Evolutionary conservation across 2,888 invertebrate species (phyloP).

Genomic region (Tetragonisca angustula): DNA sequence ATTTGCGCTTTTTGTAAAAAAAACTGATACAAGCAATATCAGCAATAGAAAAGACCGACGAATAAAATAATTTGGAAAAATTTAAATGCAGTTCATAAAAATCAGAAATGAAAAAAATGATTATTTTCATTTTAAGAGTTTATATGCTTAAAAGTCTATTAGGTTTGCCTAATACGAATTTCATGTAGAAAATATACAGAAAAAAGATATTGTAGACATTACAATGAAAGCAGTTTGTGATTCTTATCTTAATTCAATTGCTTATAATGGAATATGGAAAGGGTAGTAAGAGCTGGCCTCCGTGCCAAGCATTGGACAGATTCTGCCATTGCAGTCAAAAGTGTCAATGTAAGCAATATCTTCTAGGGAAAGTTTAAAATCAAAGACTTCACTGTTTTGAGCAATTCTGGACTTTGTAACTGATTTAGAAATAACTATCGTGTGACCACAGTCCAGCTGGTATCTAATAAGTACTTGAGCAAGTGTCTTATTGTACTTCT

Average conservation of each 20-base stretch:
- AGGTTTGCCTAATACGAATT: not conserved
- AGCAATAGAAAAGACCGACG: too few relatives aligned
- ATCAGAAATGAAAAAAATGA: too few relatives aligned
- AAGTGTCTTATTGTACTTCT: constrained; percentile 88
- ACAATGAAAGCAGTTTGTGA: constrained; percentile 2
- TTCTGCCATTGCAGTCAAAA: constrained; percentile 90
- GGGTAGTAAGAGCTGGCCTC: constrained; percentile 85
- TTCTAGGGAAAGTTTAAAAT: constrained; percentile 89
- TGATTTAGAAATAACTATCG: constrained; percentile 92
- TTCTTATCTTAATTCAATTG: constrained; percentile 72
- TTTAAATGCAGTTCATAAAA: too few relatives aligned
- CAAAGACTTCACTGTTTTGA: constrained; percentile 90
- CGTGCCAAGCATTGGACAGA: constrained; percentile 87
- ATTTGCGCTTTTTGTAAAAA: too few relatives aligned
- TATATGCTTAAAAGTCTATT: too few relatives aligned
- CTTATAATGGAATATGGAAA: constrained; percentile 82
- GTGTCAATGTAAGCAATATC: constrained; percentile 88
- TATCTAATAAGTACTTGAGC: constrained; percentile 90
- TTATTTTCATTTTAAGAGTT: too few relatives aligned
- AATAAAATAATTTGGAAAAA: too few relatives aligned
- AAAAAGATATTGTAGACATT: constrained; percentile 9
- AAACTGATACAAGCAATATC: too few relatives aligned
- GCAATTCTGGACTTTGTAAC: constrained; percentile 89
- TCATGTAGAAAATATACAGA: constrained; percentile 31
- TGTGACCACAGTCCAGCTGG: constrained; percentile 88